These are phyloP conservation scores for Donacobius atricapilla DNA, from an alignment of 2,113 vertebrate species.

Conservation along the genomic window DNA sequence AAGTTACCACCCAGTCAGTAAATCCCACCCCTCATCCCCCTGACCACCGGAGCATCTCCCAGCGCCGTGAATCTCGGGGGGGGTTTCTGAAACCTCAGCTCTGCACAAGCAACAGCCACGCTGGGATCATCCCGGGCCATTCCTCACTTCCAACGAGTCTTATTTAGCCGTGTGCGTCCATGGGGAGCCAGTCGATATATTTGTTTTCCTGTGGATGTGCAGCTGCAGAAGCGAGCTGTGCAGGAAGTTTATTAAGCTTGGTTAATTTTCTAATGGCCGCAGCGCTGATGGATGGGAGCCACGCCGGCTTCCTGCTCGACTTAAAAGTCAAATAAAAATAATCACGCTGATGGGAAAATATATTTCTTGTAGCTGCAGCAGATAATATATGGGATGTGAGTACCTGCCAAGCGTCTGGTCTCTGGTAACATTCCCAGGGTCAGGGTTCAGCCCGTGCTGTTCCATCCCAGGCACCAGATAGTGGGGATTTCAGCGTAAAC, in stretches of 20 bases:
- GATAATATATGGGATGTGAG: not conserved
- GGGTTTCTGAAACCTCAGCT: not conserved
- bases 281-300: slow-evolving; percentile 19
- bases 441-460: not conserved
- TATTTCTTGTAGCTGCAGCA: slow-evolving; percentile 3
- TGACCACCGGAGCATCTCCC: not conserved
- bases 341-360: slow-evolving; percentile 28
- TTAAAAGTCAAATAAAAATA: slow-evolving; percentile 39
- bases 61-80: rapidly evolving
- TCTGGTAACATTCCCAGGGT: not conserved
- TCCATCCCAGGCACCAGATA: not conserved
- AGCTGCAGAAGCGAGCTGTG: not conserved
- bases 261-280: slow-evolving; percentile 48
- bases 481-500: not conserved
- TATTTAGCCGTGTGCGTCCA: not conserved
- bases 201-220: not conserved
- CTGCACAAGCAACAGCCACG: not conserved
- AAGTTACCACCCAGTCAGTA: rapidly evolving
- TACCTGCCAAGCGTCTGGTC: not conserved
- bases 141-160: not conserved
- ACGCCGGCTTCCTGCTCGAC: not conserved
- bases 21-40: not conserved
- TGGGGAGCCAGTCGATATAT: not conserved
- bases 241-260: slow-evolving; percentile 36
- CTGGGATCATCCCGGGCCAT: not conserved